Percentiles rank a stretch among this genome's conserved stretches.
These are phyloP conservation scores for Drosophila anomalipes DNA, from an alignment of 2,888 invertebrate species.

Conservation along the genomic window DNA sequence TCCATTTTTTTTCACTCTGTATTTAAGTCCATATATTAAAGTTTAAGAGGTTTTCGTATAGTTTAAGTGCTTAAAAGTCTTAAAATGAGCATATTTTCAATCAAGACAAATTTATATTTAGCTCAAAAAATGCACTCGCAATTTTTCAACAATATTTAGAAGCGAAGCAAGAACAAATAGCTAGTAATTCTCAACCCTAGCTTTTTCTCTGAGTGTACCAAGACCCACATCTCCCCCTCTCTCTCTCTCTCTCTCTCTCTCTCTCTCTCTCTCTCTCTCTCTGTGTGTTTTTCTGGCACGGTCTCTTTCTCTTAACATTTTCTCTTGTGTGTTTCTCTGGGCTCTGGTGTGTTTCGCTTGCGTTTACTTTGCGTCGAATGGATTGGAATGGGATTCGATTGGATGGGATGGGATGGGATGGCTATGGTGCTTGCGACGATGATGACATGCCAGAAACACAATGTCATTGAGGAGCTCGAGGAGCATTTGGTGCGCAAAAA, in stretches of 20 bases:
- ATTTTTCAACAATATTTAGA: neutral
- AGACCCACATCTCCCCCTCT: neutral
- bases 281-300: neutral
- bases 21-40: neutral
- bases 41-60: neutral
- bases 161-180: neutral
- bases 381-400: slow-evolving; percentile 3
- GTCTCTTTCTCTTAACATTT: slow-evolving; percentile 25
- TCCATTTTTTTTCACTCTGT: neutral
- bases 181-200: no score
- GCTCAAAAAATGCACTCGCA: neutral
- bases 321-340: slow-evolving; percentile 20
- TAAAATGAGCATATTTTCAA: neutral
- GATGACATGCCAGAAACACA: slow-evolving; percentile 78
- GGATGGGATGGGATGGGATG: slow-evolving; percentile 1
- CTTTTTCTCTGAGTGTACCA: slow-evolving; percentile 1
- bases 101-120: neutral
- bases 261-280: neutral
- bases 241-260: neutral
- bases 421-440: slow-evolving; percentile 31
- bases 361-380: slow-evolving; percentile 18
- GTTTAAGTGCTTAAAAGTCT: neutral
- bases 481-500: slow-evolving; percentile 86
- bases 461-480: slow-evolving; percentile 86
- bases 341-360: slow-evolving; percentile 9